Conservation (phyloP, 1,140 invertebrate genomes). For the Oppia nitens region DNA sequence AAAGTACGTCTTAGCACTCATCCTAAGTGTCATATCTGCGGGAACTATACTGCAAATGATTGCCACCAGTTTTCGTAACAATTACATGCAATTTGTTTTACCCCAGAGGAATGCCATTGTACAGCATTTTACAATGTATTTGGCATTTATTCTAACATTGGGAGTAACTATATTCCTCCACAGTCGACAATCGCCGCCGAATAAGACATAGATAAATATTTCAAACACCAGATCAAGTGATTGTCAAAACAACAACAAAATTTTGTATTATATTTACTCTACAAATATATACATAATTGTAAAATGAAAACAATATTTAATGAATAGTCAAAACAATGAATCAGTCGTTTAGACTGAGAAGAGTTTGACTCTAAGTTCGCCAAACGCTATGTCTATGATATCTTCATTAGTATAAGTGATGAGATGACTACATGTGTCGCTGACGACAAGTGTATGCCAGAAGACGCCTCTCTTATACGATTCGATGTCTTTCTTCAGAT, state of each 20-base stretch:
- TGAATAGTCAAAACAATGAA: too few relatives aligned
- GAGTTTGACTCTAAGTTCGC: neutral
- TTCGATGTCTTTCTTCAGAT: neutral
- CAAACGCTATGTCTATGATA: neutral
- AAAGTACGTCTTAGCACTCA: neutral
- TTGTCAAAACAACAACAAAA: too few relatives aligned
- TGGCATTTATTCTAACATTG: slow-evolving; percentile 6
- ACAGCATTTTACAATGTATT: slow-evolving; percentile 10
- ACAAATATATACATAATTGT: too few relatives aligned
- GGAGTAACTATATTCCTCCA: too few relatives aligned
- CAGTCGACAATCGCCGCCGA: too few relatives aligned
- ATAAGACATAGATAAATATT: too few relatives aligned
- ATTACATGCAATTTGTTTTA: neutral
- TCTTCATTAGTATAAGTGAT: neutral
- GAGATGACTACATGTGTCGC: neutral
- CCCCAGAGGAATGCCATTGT: neutral
- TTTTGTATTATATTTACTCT: too few relatives aligned
- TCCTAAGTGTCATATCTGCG: slow-evolving; percentile 1
- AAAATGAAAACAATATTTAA: too few relatives aligned
- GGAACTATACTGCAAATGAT: slow-evolving; percentile 8
- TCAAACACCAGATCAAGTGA: too few relatives aligned
- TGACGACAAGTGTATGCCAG: neutral
- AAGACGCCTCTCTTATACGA: neutral
- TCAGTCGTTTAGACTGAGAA: neutral
- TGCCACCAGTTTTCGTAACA: neutral